A percentile compares a stretch with the other conserved stretches of the same genome.
Evolutionary conservation across 2,113 vertebrate species (phyloP).

Genomic region (Jaculus jaculus): DNA sequence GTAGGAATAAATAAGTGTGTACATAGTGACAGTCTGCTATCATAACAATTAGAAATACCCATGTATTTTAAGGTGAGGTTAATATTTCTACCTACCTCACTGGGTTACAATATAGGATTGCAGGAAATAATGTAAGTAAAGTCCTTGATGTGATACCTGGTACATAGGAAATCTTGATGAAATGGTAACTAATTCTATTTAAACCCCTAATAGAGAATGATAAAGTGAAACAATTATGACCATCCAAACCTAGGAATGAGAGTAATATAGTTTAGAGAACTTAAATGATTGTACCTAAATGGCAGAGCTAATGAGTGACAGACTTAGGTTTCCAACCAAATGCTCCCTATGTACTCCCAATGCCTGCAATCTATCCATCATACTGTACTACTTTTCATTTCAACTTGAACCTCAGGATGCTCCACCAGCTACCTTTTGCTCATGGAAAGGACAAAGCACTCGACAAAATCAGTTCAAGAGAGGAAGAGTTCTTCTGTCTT

Average conservation of each 20-base stretch:
- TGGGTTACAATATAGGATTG: neutral
- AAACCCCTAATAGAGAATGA: neutral
- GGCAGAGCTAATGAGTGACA: neutral
- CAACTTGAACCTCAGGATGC: neutral
- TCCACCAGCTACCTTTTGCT: too few relatives aligned
- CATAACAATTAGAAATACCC: neutral
- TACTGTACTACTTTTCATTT: neutral
- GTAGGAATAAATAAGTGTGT: neutral
- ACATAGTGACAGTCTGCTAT: neutral
- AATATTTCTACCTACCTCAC: neutral
- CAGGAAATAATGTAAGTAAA: neutral
- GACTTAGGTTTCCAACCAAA: neutral
- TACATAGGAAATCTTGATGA: neutral
- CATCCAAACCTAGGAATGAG: neutral
- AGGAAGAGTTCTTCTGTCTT: too few relatives aligned
- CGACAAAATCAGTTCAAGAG: too few relatives aligned
- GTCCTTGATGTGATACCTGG: neutral
- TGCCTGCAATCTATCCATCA: neutral
- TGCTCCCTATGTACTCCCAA: neutral
- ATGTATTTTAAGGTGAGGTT: neutral
- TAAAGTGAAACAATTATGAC: neutral
- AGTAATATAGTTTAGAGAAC: conserved; percentile 1
- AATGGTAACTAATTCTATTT: neutral
- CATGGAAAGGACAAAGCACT: too few relatives aligned
- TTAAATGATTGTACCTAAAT: neutral